These are phyloP conservation scores for Cheilosia soror DNA, from an alignment of 2,888 invertebrate species.

Conservation along the genomic window DNA sequence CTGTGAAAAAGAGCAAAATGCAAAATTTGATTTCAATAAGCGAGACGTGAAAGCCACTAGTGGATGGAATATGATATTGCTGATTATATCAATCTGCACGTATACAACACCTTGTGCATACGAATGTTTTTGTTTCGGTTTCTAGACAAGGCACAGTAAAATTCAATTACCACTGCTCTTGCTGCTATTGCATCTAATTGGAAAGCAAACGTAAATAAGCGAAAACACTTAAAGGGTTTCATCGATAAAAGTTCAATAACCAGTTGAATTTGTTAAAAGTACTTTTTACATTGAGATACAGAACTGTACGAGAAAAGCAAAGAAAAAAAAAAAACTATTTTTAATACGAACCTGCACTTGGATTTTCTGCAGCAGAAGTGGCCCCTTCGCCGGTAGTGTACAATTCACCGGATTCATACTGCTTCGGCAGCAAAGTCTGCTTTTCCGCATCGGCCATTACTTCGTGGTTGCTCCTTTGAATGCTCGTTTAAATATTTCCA, in stretches of 20 bases:
- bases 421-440: slow-evolving; percentile 80
- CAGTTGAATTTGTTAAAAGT: slow-evolving; percentile 49
- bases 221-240: slow-evolving; percentile 67
- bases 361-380: slow-evolving; percentile 56
- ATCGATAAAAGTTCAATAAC: slow-evolving; percentile 70
- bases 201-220: slow-evolving; percentile 24
- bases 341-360: slow-evolving; percentile 69
- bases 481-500: slow-evolving; percentile 27
- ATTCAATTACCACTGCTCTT: neutral
- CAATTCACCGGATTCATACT: slow-evolving; percentile 79
- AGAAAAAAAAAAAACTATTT: slow-evolving; percentile 8
- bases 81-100: slow-evolving; percentile 26
- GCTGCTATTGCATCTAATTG: slow-evolving; percentile 10
- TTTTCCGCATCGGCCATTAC: slow-evolving; percentile 82
- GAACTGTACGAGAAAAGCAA: neutral
- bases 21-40: slow-evolving; percentile 17
- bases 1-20: slow-evolving; percentile 11
- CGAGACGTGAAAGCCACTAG: neutral
- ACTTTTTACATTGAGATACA: neutral
- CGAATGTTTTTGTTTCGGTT: slow-evolving; percentile 17
- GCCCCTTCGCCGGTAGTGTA: slow-evolving; percentile 77
- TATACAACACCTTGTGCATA: neutral
- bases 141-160: slow-evolving; percentile 8
- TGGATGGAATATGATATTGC: slow-evolving; percentile 42
- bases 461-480: neutral